Base-by-base conservation (phyloP, 2,113 vertebrate genomes). In the Tor tambroides region DNA sequence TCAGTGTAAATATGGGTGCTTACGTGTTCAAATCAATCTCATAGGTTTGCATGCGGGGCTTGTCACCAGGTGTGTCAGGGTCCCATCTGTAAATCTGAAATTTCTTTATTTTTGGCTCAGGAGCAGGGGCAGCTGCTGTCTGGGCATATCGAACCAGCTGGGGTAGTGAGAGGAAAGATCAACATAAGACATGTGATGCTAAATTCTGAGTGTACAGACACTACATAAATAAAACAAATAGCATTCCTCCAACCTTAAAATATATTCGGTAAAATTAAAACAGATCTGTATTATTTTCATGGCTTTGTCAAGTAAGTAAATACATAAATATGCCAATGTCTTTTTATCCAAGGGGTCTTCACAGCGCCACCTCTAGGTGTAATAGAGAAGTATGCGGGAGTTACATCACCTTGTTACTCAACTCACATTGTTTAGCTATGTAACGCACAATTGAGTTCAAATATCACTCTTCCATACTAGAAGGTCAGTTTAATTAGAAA, bases 81-180 rank as follows among this genome's bases (percentile, higher is more conserved):
- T 98, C 97, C 98, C 98, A 99, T 88, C 97, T 94, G 92, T 99
- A 99, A 72, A 99, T 94, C 84, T 98, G 96, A 79, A 99, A 99
- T 89, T 95, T 98, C 94, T 99, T 99, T 80, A 99, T 67, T 12
- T 96, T 94, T 0, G 97, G 94, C 0, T 94, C 88, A 0, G 86
- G 41, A 0, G 92, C 93, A 19, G 93, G 72, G 6, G 94, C 96
- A 0, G 96, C 95, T 0, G 96, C 96, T 0, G 96, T 96, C 85
- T 98, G 97, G 0, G 89, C 95, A n/a, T 86, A 95, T 28, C 96
- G 94, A 15, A 93, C 94, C 5, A 88, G 81, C 96, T 97, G 92
- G 1, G 4, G 46, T 56, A 17, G 71, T 75, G 7, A 30, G 43
- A 80, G 10, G 51, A 78, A 74, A 1, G 32, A 41, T 78, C 76